These are phyloP conservation scores for Acronicta psi DNA, from an alignment of 2,888 invertebrate genomes.

Conservation along the genomic window DNA sequence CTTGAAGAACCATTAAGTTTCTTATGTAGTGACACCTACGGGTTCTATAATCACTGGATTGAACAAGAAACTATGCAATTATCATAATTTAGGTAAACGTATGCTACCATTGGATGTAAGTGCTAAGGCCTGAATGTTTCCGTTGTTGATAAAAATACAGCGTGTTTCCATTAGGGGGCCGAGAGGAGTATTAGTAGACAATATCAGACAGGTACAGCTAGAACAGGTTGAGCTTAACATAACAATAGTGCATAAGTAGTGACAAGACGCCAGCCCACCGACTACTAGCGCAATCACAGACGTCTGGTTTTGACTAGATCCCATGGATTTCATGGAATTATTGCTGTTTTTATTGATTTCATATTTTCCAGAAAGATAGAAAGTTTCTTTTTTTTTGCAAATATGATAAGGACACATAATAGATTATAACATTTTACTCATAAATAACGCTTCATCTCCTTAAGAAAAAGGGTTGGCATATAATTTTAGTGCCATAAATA, in stretches of 20 bases:
- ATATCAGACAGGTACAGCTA: constrained; percentile 36
- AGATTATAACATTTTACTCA: too few relatives aligned
- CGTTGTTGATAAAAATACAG: constrained; percentile 48
- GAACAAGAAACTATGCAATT: constrained; percentile 46
- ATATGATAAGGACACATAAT: too few relatives aligned
- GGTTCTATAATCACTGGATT: constrained; percentile 48
- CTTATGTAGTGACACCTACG: constrained; percentile 48
- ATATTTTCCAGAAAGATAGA: too few relatives aligned
- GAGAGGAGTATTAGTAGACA: constrained; percentile 40
- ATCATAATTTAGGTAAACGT: constrained; percentile 52
- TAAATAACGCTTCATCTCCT: too few relatives aligned
- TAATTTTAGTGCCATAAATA: too few relatives aligned
- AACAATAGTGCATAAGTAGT: constrained; percentile 40
- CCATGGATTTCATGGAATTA: neutral
- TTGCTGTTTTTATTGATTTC: neutral
- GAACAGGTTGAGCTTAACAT: constrained; percentile 38
- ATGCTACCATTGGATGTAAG: constrained; percentile 38
- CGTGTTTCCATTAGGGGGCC: constrained; percentile 19
- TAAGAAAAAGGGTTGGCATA: too few relatives aligned
- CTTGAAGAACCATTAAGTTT: constrained; percentile 48
- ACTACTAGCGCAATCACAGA: constrained; percentile 20
- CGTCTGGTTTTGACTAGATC: constrained; percentile 3
- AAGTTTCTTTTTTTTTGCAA: neutral
- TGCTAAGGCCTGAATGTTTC: constrained; percentile 33
- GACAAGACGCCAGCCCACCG: constrained; percentile 17